Evolutionary conservation across 2,797 vertebrate genomes (phyloP).

Genomic region (Squalus acanthias): DNA sequence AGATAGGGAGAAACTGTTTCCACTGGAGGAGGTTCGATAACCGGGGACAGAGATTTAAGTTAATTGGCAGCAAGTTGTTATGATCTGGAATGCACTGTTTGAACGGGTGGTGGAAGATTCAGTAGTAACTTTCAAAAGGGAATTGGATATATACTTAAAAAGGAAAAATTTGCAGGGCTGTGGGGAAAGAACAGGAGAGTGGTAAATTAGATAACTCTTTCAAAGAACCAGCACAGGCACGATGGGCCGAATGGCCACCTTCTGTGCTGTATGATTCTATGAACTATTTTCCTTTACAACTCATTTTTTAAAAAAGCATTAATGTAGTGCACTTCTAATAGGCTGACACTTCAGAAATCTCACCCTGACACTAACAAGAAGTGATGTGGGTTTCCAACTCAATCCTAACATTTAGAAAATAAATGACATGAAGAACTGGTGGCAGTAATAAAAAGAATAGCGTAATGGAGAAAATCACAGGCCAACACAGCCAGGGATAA

Average conservation of each 20-base stretch:
- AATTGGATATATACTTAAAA: neutral
- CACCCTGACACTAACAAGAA: neutral
- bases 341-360: neutral
- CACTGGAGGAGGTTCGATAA: neutral
- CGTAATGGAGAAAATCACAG: neutral
- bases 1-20: neutral
- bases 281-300: neutral
- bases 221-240: neutral
- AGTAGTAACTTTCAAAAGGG: neutral
- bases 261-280: neutral
- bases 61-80: neutral
- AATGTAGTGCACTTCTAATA: neutral
- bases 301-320: neutral
- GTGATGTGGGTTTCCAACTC: neutral
- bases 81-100: neutral
- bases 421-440: neutral
- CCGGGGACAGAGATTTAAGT: neutral
- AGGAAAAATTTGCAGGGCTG: neutral
- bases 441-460: neutral
- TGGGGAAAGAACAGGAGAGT: neutral
- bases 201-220: neutral
- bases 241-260: neutral
- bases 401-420: neutral
- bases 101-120: neutral
- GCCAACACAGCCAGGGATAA: neutral